Base-by-base conservation (phyloP, 1,140 invertebrate genomes). In the Aphelinus certus region DNA sequence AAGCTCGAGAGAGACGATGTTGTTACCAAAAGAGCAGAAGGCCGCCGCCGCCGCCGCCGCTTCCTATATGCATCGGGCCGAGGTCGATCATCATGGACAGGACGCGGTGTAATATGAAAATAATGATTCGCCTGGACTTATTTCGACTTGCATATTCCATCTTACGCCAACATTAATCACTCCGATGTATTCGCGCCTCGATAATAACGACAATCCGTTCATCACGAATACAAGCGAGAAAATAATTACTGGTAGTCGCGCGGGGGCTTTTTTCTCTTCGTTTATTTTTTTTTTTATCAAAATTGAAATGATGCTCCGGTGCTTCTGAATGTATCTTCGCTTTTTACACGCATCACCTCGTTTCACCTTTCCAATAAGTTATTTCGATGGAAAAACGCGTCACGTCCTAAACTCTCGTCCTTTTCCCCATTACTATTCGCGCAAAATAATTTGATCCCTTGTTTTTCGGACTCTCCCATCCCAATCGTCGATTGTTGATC, bases 11-110 rank as follows among this genome's bases (percentile, higher is more conserved):
- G 61, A 26, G 67, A 83, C 80, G 79, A 78, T 72, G 80, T 81
- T 80, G 79, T 82, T 82, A 79, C 78, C 78, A 77, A 79, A 83
- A 79, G 73, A 81, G 78, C 76, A 81, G 79, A 80, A 81, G 71
- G 42, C 66, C 66, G 49, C 42, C 7, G 71, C 26, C 26, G 42
- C 66, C 66, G 49, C 42, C 7, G 71, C 26, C 26, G 55, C 65
- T 65, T 77, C 63, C 67, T 66, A 77, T 26, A 26, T 77, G 73
- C 67, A 69, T 66, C 65, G 65, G 53, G 48, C 45, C 61, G 61
- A 68, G 67, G 66, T 69, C 76, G 72, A 66, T 73, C 71, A 74
- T 64, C 67, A 43, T 65, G 66, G 61, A 75, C 61, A 65, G 58
- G 3, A 3, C 10, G 53, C 9, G 58, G 60, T 70, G 67, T 75